Base-by-base conservation (phyloP, 2,797 vertebrate genomes). In the Gallinago nigripennis region DNA sequence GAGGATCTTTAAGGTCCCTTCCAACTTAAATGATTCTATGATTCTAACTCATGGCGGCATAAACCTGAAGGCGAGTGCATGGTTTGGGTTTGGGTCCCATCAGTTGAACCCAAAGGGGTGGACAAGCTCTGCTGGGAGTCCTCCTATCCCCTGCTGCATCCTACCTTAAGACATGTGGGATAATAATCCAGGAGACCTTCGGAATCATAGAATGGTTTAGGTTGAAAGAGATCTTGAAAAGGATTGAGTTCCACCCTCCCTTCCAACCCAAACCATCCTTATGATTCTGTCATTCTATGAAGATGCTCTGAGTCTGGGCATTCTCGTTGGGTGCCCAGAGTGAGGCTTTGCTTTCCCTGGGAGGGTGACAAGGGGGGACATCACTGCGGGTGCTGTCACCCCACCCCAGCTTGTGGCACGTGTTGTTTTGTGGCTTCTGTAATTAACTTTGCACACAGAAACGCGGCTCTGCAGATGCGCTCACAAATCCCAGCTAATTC, bases 401-500 rank as follows among this genome's bases (percentile, higher is more conserved):
- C 82, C 2, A 0, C 45, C 37, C 35, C n/a, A 18, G 53, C 90
- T 39, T 9, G 0, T 37, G 5, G 10, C 18, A 7, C 3, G 11
- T 73, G 16, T 58, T 7, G 2, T 63, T 94, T 65, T 8, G 7
- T 95, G 95, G 86, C 77, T 97, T 94, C 83, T 14, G 2, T 97
- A 95, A 97, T 97, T 97, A 97, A 86, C 94, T 92, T 94, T 9
- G 23, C 81, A 54, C 51, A 9, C 85, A 84, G 91, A 87, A 94
- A 92, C 25, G 16, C 7, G 24, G 8, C 93, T 94, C 92, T 95
- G 84, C 96, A 96, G 97, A 93, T 95, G 94, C 35, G 9, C 77
- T 69, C 21, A 2, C 95, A 90, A 95, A 95, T 97, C 96, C 90
- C 88, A 94, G 86, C 96, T 97, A 88, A 93, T 96, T 97, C 93